Conservation (phyloP, 37 sponge, comb jelly and placozoan species). For the Petrosia ficiformis region DNA sequence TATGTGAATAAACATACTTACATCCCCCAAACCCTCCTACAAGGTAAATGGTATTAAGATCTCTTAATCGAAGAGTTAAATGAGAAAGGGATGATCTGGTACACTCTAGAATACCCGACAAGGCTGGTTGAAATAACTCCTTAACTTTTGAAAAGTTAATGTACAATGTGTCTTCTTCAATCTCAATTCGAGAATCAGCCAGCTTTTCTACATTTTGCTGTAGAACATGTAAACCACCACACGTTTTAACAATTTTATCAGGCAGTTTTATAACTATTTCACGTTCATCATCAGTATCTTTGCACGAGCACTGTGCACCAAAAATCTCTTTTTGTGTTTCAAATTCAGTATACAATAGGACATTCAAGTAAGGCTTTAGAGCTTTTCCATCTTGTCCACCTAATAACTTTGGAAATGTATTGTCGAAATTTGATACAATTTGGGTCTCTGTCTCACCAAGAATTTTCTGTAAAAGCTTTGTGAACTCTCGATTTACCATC, state of each 20-base stretch:
- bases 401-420: conserved; percentile 15
- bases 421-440: background rate
- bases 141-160: background rate
- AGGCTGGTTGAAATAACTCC: conserved; percentile 12
- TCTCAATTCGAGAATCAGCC: background rate
- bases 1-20: background rate
- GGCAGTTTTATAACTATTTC: background rate
- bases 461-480: conserved; percentile 13
- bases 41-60: conserved; percentile 10
- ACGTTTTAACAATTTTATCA: background rate
- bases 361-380: background rate
- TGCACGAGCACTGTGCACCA: conserved; percentile 5
- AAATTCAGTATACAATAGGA: conserved; percentile 19
- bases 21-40: conserved; percentile 54
- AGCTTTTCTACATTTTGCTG: background rate
- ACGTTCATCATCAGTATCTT: background rate
- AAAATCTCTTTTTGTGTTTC: conserved; percentile 42
- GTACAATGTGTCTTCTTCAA: background rate
- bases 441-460: conserved; percentile 2
- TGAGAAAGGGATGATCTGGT: background rate
- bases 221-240: background rate
- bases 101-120: conserved; percentile 1
- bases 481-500: conserved; percentile 29
- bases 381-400: conserved; percentile 7
- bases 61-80: background rate